Evolutionary conservation across 2,888 invertebrate genomes (phyloP).

Genomic region (Rhagonycha lutea): DNA sequence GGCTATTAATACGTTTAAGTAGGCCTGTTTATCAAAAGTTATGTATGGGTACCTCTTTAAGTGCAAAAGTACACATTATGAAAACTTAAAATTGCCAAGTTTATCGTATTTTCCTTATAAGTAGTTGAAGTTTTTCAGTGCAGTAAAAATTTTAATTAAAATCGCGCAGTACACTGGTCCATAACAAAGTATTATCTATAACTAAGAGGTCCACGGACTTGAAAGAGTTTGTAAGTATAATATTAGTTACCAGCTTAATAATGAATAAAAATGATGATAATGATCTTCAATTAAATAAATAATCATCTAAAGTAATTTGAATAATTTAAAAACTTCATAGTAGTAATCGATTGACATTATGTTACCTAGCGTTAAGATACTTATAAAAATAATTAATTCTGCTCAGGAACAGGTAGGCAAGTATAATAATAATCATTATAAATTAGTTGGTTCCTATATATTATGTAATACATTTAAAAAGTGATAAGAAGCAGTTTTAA

Average conservation of each 20-base stretch:
- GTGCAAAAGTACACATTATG: neutral
- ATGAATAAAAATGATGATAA: neutral
- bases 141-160: neutral
- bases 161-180: neutral
- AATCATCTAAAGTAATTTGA: neutral
- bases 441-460: neutral
- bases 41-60: neutral
- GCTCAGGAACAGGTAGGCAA: neutral
- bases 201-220: neutral
- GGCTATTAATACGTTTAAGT: slow-evolving; percentile 19
- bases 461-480: neutral
- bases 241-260: neutral
- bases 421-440: neutral
- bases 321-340: neutral
- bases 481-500: neutral
- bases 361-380: neutral
- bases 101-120: neutral
- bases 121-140: neutral
- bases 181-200: neutral
- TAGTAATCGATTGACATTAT: neutral
- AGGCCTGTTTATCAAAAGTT: slow-evolving; percentile 22
- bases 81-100: neutral
- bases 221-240: neutral
- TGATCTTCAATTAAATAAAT: neutral
- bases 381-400: neutral